Conservation (phyloP, 2,113 vertebrate species). For the Sebastes fasciatus region DNA sequence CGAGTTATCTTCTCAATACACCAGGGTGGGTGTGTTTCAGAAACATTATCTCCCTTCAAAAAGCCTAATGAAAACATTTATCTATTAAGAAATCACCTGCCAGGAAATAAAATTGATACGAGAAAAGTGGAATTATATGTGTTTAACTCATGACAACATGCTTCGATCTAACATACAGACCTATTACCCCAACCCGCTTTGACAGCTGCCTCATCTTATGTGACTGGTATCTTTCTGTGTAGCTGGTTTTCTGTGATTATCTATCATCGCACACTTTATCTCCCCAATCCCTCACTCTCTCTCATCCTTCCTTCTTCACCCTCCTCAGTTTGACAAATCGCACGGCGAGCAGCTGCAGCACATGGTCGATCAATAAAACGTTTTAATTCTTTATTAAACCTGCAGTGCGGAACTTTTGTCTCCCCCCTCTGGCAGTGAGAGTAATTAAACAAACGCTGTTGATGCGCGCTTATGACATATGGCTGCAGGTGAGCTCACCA, state of each 20-base stretch:
- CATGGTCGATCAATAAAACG: constrained; percentile 66
- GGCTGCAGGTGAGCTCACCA: not conserved
- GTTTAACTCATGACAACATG: not conserved
- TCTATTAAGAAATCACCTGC: constrained; percentile 9
- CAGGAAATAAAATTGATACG: not conserved
- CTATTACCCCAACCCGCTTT: constrained; percentile 4
- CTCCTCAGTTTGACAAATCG: constrained; percentile 36
- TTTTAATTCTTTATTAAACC: constrained; percentile 80
- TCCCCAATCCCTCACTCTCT: not conserved
- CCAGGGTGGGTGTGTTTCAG: not conserved
- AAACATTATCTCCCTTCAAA: constrained; percentile 18
- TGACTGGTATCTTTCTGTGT: constrained; percentile 11
- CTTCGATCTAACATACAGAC: not conserved
- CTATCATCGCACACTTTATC: constrained; percentile 17
- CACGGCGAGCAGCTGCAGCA: constrained; percentile 11
- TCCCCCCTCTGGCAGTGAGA: not conserved
- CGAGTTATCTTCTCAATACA: constrained; percentile 31
- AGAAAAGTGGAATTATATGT: not conserved
- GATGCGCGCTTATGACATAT: not conserved
- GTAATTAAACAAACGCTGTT: not conserved
- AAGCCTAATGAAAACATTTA: not conserved
- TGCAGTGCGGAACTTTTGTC: constrained; percentile 76
- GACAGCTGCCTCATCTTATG: constrained; percentile 12
- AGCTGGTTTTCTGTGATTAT: constrained; percentile 38
- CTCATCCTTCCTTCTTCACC: not conserved